phyloP scores from a whole-genome alignment of 2,888 invertebrate genomes.

The Parelbella ahira region DNA sequence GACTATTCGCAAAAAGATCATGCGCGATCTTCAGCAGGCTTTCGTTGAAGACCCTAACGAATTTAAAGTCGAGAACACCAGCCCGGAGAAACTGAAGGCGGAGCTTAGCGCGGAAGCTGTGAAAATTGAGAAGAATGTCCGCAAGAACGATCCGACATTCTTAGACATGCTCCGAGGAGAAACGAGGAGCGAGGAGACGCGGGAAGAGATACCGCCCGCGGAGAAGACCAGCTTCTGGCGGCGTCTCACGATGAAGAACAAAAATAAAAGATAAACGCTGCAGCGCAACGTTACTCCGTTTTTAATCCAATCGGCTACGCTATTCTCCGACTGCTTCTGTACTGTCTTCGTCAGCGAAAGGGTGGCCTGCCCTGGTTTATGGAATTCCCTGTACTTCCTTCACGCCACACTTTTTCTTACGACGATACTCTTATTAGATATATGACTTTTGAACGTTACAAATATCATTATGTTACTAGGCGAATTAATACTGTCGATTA shows the following conservation, averaged over 20 bases:
- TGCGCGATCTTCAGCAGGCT: slow-evolving; percentile 89
- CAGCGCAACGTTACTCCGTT: slow-evolving; percentile 44
- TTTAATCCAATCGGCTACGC: slow-evolving; percentile 32
- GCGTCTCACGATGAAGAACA: slow-evolving; percentile 85
- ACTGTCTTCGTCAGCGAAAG: slow-evolving; percentile 15
- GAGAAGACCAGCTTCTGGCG: slow-evolving; percentile 85
- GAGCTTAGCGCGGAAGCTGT: slow-evolving; percentile 84
- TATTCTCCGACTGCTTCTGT: slow-evolving; percentile 27
- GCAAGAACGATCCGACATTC: slow-evolving; percentile 82
- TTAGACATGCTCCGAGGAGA: slow-evolving; percentile 84
- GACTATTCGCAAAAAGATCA: slow-evolving; percentile 91
- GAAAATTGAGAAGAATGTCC: slow-evolving; percentile 81
- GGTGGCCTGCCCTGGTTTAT: slow-evolving; percentile 3
- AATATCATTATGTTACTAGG: slow-evolving; percentile 12
- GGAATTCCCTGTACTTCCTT: not conserved
- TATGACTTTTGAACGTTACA: not conserved
- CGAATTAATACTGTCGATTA: not conserved
- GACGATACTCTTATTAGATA: not conserved
- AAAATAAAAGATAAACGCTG: slow-evolving; percentile 81
- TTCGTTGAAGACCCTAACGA: slow-evolving; percentile 87
- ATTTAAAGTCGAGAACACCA: slow-evolving; percentile 85
- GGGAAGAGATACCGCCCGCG: slow-evolving; percentile 70
- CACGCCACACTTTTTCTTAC: slow-evolving; percentile 7
- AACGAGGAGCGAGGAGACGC: slow-evolving; percentile 66
- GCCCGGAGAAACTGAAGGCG: slow-evolving; percentile 84